Percentiles rank a stretch among this genome's conserved stretches.
Conservation (phyloP, 1,140 invertebrate genomes). For the Meteorus sp. region DNA sequence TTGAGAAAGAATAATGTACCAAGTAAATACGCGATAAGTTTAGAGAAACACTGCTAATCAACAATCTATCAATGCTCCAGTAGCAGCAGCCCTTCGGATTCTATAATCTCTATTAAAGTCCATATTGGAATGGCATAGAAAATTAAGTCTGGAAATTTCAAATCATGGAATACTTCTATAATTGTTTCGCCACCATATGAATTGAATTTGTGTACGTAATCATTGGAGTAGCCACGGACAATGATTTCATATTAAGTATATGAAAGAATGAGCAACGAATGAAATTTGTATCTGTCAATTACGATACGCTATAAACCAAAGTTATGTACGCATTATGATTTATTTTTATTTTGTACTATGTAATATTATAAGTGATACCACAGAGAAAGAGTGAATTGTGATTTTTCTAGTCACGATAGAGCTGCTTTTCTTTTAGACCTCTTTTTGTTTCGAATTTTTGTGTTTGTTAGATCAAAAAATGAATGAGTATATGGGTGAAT, state of each 20-base stretch:
- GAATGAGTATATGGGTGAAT: neutral
- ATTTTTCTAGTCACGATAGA: conserved; percentile 53
- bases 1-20: conserved; percentile 19
- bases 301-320: conserved; percentile 50
- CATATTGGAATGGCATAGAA: too few species aligned
- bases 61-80: neutral
- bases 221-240: conserved; percentile 33
- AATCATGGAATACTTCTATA: too few species aligned
- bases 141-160: too few species aligned
- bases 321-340: conserved; percentile 40
- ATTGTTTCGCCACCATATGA: neutral
- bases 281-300: conserved; percentile 22
- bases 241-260: conserved; percentile 23
- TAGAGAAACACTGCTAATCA: conserved; percentile 2
- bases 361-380: conserved; percentile 42
- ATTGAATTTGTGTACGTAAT: conserved; percentile 21
- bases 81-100: conserved; percentile 11
- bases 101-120: neutral
- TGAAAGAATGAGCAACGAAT: conserved; percentile 29
- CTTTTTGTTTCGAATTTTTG: conserved; percentile 11
- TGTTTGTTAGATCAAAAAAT: conserved; percentile 1
- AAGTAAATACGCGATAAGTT: conserved; percentile 12
- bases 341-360: conserved; percentile 32
- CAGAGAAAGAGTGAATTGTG: conserved; percentile 48
- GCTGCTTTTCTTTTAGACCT: conserved; percentile 36